Base-by-base conservation (phyloP, 2,113 vertebrate species). In the Chinchilla lanigera region DNA sequence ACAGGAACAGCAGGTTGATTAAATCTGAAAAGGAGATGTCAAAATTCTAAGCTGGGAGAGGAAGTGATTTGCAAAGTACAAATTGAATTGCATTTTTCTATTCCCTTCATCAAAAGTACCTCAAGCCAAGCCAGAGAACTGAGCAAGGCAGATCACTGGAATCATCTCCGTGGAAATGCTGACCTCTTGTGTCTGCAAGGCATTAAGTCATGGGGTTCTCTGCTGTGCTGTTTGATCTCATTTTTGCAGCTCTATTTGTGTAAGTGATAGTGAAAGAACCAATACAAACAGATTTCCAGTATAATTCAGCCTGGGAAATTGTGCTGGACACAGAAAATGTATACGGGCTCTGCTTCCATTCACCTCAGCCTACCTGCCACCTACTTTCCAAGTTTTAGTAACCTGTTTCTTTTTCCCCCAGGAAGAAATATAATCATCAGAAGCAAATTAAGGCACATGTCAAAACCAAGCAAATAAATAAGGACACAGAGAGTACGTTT, bases 131-230 rank as follows among this genome's bases (percentile, higher is more conserved):
- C 38, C 0, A 1, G 35, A 83, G 90, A 93, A 44, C 7, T 13
- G 50, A 77, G 19, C 5, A 0, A 26, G 22, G 50, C 5, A 12
- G 19, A 0, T 50, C n/a, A 6, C 3, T 22, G 3, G 17, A 71
- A 28, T 47, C 38, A 91, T 97, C 65, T 38, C 44, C 89, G 95
- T 96, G 73, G 87, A 95, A 97, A 98, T 93, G 86, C 97, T 98
- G 98, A 98, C 98, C 97, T 61, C 98, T 98, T 82, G 97, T 94
- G 98, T 97, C 90, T 19, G 5, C 5, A n/a, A 75, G n/a, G n/a
- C 20, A 13, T 26, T 26, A 73, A 65, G 73, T 75, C 52, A 9
- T 47, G 24, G 3, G 33, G 33, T 47, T 89, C 52, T 44, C n/a
- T 4, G 22, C 50, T 44, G n/a, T 20, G 26, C 16, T 0, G 30